These are phyloP conservation scores for Pseudopleuronectes americanus DNA, from an alignment of 2,797 vertebrate species.

Conservation along the genomic window DNA sequence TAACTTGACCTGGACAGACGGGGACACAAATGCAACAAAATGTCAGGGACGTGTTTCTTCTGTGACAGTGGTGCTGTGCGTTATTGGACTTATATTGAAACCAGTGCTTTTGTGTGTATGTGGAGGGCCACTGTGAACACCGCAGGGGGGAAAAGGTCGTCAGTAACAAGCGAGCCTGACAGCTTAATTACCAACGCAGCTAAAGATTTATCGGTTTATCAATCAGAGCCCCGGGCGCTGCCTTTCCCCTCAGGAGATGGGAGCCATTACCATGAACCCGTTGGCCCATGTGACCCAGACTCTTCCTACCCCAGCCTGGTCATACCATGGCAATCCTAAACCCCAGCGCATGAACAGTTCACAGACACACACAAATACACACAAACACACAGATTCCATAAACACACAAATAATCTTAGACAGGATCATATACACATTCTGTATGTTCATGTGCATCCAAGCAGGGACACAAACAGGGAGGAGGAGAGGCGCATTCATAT, in stretches of 20 bases:
- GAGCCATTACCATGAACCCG: conserved; percentile 89
- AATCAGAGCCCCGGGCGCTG: conserved; percentile 89
- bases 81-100: conserved; percentile 82
- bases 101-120: conserved; percentile 77
- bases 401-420: conserved; percentile 24
- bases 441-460: conserved; percentile 43
- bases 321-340: conserved; percentile 63
- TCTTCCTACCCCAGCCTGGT: conserved; percentile 64
- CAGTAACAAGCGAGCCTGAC: conserved; percentile 90
- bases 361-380: conserved; percentile 33
- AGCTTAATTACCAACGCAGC: conserved; percentile 95
- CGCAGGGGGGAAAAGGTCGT: conserved; percentile 81
- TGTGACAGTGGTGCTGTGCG: conserved; percentile 49
- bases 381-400: conserved; percentile 27
- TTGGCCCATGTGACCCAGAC: conserved; percentile 84
- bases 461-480: conserved; percentile 44
- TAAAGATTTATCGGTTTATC: conserved; percentile 99
- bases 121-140: conserved; percentile 63
- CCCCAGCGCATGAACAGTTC: conserved; percentile 31
- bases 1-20: conserved; percentile 28
- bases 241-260: conserved; percentile 85
- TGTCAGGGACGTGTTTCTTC: conserved; percentile 33
- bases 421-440: conserved; percentile 40
- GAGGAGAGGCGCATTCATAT: conserved; percentile 9
- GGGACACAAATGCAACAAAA: conserved; percentile 29